Evolutionary conservation across 2,113 vertebrate genomes (phyloP).

Genomic region (Notiomystis cincta): DNA sequence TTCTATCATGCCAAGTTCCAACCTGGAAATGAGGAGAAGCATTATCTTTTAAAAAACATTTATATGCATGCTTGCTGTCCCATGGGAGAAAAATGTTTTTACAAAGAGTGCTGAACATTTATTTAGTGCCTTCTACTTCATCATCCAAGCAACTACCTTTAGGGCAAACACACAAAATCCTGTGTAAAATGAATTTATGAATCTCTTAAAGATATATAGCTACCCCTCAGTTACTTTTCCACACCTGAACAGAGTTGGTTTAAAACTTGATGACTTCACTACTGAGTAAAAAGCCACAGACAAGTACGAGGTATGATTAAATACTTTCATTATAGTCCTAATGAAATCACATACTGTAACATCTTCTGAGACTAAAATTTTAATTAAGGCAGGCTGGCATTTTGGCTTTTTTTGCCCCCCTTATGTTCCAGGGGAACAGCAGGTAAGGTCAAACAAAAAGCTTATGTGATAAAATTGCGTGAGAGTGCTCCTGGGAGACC

Average conservation of each 20-base stretch:
- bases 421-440: slow-evolving; percentile 14
- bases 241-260: neutral
- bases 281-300: neutral
- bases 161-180: neutral
- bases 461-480: slow-evolving; percentile 26
- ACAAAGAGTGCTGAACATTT: neutral
- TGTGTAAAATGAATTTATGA: neutral
- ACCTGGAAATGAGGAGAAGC: neutral
- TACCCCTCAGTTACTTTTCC: neutral
- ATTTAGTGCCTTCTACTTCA: neutral
- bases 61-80: rapidly evolving
- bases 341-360: slow-evolving; percentile 44
- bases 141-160: neutral
- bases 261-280: neutral
- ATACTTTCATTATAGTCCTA: slow-evolving; percentile 51
- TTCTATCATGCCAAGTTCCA: neutral
- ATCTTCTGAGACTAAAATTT: slow-evolving; percentile 64
- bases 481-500: slow-evolving; percentile 46
- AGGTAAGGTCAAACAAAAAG: slow-evolving; percentile 58
- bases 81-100: neutral
- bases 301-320: slow-evolving; percentile 9
- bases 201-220: neutral
- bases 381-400: slow-evolving; percentile 69
- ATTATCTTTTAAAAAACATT: neutral
- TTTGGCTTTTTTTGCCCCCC: neutral